These are phyloP conservation scores for Grammomys dolichurus DNA, from an alignment of 2,113 vertebrate species.

Conservation along the genomic window DNA sequence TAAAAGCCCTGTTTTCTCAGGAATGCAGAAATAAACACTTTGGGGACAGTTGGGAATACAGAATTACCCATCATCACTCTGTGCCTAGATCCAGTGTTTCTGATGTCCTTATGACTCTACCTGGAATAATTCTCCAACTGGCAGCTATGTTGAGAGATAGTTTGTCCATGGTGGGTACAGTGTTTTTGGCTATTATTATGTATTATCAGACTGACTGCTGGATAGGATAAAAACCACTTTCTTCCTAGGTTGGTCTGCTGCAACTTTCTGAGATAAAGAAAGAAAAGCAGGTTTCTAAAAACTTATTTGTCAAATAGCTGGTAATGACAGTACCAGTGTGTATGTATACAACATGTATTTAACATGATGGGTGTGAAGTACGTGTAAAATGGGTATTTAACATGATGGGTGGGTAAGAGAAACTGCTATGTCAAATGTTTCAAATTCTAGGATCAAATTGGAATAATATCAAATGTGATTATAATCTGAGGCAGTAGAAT, in stretches of 20 bases:
- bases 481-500: slow-evolving; percentile 66
- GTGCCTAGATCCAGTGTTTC: background rate
- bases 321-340: slow-evolving; percentile 15
- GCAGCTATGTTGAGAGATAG: slow-evolving; percentile 25
- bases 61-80: background rate
- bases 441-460: slow-evolving; percentile 63
- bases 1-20: slow-evolving; percentile 27
- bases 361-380: background rate
- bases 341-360: slow-evolving; percentile 59
- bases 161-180: slow-evolving; percentile 15
- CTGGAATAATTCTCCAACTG: slow-evolving; percentile 17
- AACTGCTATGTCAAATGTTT: slow-evolving; percentile 68
- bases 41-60: background rate
- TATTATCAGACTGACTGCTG: background rate
- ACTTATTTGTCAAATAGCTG: slow-evolving; percentile 8
- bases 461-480: slow-evolving; percentile 72
- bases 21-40: slow-evolving; percentile 44
- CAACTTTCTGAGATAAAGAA: slow-evolving; percentile 40
- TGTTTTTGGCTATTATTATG: slow-evolving; percentile 31
- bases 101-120: background rate
- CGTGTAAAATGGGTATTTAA: slow-evolving; percentile 60
- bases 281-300: slow-evolving; percentile 30
- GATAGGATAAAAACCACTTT: slow-evolving; percentile 28
- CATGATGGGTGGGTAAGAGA: slow-evolving; percentile 17
- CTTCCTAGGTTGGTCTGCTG: slow-evolving; percentile 20